These are phyloP conservation scores for Pteruthius melanotis DNA, from an alignment of 2,113 vertebrate genomes.

Conservation along the genomic window DNA sequence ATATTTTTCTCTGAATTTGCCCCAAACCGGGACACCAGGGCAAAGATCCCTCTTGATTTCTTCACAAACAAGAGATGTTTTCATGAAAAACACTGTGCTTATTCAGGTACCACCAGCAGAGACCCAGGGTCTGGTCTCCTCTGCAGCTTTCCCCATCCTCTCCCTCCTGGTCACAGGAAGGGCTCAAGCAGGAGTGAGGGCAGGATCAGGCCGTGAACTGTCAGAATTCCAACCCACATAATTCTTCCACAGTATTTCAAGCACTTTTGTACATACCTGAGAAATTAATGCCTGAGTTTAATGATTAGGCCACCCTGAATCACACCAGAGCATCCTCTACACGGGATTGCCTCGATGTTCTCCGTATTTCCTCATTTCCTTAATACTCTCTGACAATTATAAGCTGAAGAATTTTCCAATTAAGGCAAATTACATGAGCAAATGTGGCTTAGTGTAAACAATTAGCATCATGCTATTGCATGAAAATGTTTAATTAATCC, in stretches of 20 bases:
- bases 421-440: conserved; percentile 57
- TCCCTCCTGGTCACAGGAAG: neutral
- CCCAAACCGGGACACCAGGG: no score
- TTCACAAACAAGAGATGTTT: neutral
- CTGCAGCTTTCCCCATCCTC: no score
- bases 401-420: conserved; percentile 62
- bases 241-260: neutral
- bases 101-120: neutral
- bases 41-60: neutral
- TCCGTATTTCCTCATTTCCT: conserved; percentile 34
- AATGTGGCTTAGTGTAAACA: conserved; percentile 62
- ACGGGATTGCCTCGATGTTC: neutral
- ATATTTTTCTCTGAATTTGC: no score
- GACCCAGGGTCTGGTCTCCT: neutral
- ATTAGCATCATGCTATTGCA: conserved; percentile 43
- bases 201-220: neutral
- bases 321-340: conserved; percentile 13
- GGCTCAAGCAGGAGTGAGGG: rapidly evolving
- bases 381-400: conserved; percentile 37
- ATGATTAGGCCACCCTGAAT: conserved; percentile 30
- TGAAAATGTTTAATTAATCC: conserved; percentile 61
- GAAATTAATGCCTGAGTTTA: conserved; percentile 39
- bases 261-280: conserved; percentile 11
- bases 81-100: rapidly evolving
- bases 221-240: neutral